Evolutionary conservation across 2,113 vertebrate genomes (phyloP).

Genomic region (Paradisaea rubra): DNA sequence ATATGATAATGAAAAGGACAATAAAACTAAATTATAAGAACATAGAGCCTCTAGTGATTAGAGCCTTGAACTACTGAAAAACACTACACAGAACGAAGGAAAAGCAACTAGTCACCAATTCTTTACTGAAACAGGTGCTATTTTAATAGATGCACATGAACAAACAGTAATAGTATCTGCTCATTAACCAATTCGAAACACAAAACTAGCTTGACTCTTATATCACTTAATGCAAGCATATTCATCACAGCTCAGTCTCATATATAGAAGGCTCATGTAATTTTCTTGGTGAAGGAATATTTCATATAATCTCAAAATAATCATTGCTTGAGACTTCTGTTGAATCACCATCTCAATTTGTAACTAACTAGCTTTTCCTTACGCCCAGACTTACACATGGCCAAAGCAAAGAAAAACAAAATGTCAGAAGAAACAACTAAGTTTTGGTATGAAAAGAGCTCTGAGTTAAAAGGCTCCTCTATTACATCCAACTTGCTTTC

Average conservation of each 20-base stretch:
- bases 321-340: not conserved
- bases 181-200: not conserved
- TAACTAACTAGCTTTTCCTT: not conserved
- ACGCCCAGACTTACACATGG: fast-evolving
- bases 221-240: not conserved
- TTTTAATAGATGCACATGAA: not conserved
- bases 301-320: not conserved
- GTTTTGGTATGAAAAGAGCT: not conserved
- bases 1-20: not conserved
- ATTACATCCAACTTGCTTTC: not conserved
- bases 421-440: not conserved
- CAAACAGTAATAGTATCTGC: not conserved
- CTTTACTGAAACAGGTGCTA: not conserved
- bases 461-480: not conserved
- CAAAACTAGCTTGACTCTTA: not conserved
- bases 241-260: not conserved
- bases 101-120: not conserved
- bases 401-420: not conserved
- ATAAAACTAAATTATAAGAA: not conserved
- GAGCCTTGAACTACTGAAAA: not conserved
- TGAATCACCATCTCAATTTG: not conserved
- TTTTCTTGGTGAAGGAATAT: not conserved
- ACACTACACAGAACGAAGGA: not conserved
- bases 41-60: not conserved
- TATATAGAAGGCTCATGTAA: not conserved